Percentiles rank a stretch among this genome's conserved stretches.
These are phyloP conservation scores for Subacronicta megacephala DNA, from an alignment of 2,888 invertebrate species.

Conservation along the genomic window DNA sequence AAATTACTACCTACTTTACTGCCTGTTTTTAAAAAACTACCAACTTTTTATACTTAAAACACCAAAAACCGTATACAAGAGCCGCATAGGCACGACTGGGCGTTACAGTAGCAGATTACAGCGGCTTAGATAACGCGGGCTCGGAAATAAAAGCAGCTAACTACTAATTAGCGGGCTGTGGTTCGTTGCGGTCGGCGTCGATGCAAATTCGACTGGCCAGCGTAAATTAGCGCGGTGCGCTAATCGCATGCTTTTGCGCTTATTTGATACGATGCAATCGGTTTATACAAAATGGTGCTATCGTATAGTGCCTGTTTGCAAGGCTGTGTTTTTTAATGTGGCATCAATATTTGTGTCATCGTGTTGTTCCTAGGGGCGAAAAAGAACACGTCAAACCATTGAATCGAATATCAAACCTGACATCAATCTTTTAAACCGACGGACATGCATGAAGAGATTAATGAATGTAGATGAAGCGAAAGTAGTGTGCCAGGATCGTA, in stretches of 20 bases:
- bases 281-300: slow-evolving; percentile 56
- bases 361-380: too few relatives aligned
- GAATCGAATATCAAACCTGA: too few relatives aligned
- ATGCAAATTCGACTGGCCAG: slow-evolving; percentile 77
- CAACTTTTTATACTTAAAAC: slow-evolving; percentile 42
- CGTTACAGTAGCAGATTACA: slow-evolving; percentile 80
- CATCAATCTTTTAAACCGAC: too few relatives aligned
- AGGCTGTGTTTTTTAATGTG: slow-evolving; percentile 9
- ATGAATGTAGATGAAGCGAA: too few relatives aligned
- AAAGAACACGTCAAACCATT: too few relatives aligned
- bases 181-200: slow-evolving; percentile 61
- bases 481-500: too few relatives aligned
- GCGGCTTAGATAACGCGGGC: slow-evolving; percentile 80
- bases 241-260: slow-evolving; percentile 54
- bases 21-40: not conserved
- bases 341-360: too few relatives aligned
- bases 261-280: slow-evolving; percentile 57
- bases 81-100: slow-evolving; percentile 63
- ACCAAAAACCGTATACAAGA: slow-evolving; percentile 38
- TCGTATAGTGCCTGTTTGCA: slow-evolving; percentile 46
- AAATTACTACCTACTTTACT: not conserved
- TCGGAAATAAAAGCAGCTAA: slow-evolving; percentile 86
- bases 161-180: slow-evolving; percentile 80
- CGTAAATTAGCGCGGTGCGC: slow-evolving; percentile 64
- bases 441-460: too few relatives aligned